These are phyloP conservation scores for Astropecten irregularis DNA, from an alignment of 53 echinoderm and acorn worm genomes.

Conservation along the genomic window DNA sequence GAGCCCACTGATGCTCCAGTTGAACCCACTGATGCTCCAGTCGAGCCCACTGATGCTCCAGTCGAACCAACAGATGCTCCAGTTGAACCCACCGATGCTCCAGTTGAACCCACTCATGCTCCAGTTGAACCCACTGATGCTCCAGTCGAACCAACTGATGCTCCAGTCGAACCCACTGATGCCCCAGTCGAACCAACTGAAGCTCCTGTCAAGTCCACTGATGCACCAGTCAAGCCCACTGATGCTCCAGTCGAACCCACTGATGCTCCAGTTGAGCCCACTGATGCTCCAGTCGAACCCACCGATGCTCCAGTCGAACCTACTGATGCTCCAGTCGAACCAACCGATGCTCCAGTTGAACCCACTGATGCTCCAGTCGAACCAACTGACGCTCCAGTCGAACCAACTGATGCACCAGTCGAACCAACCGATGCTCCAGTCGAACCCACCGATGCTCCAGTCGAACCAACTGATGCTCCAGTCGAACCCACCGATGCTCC, in stretches of 20 bases:
- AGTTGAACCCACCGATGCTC: no score
- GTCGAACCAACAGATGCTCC: no score
- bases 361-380: background rate
- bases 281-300: slow-evolving; percentile 4
- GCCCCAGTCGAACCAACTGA: background rate
- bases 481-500: background rate
- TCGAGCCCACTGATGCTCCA: no score
- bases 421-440: background rate
- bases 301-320: background rate
- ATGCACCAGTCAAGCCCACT: no score
- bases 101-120: background rate
- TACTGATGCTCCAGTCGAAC: no score
- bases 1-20: no score
- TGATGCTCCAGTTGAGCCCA: background rate
- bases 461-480: background rate
- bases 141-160: no score
- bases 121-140: slow-evolving; percentile 5
- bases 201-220: background rate
- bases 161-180: no score
- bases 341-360: background rate
- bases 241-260: no score
- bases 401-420: background rate
- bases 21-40: no score
- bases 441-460: background rate
- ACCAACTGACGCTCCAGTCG: slow-evolving; percentile 8